Evolutionary conservation across 2,797 vertebrate genomes (phyloP).

Genomic region (Natrix natrix): DNA sequence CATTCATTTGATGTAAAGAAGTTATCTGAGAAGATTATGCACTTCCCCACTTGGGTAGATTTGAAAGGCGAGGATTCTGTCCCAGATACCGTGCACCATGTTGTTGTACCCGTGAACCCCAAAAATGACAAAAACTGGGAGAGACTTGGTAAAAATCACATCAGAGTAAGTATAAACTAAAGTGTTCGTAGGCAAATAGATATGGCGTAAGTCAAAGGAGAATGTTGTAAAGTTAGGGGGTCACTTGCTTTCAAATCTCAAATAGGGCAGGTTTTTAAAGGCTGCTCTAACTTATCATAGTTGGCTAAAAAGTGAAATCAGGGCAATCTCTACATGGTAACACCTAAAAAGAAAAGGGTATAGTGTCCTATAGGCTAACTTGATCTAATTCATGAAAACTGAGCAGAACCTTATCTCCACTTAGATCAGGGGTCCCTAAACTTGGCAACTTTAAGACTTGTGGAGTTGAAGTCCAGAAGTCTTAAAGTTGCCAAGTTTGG

Average conservation of each 20-base stretch:
- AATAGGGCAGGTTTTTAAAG: not conserved
- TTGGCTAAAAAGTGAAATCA: not conserved
- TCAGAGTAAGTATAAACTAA: constrained; percentile 74
- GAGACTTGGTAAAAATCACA: constrained; percentile 85
- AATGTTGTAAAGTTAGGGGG: not conserved
- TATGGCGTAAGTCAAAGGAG: not conserved
- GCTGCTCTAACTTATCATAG: not conserved
- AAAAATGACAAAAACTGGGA: constrained; percentile 92
- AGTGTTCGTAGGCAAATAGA: not conserved
- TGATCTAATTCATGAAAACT: not conserved
- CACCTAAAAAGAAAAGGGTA: not conserved
- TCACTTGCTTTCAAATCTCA: not conserved
- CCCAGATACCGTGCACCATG: constrained; percentile 94
- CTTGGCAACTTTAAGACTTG: too few relatives aligned
- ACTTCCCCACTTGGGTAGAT: constrained; percentile 98
- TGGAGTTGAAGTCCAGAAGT: too few relatives aligned
- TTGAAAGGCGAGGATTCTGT: constrained; percentile 98
- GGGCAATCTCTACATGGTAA: not conserved
- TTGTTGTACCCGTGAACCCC: constrained; percentile 93
- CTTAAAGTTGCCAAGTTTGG: too few relatives aligned
- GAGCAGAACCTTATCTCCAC: not conserved
- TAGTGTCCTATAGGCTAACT: not conserved
- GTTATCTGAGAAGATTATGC: constrained; percentile 97
- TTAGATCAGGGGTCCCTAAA: not conserved
- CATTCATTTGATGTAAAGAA: constrained; percentile 99